Conservation (phyloP, 2,113 vertebrate species). For the Castor canadensis region DNA sequence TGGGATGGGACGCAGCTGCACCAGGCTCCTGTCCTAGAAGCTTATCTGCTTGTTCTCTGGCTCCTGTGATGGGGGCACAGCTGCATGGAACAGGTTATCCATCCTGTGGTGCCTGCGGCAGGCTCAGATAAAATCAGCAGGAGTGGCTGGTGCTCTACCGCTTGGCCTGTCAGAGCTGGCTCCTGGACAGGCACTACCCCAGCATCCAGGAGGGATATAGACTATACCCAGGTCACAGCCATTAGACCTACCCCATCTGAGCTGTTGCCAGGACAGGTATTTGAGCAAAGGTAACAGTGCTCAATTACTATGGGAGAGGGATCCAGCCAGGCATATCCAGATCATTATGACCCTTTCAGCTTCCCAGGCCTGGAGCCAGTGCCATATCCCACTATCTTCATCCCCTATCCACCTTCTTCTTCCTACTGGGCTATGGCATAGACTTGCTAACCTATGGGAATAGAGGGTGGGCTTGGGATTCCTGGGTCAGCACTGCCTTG, state of each 20-base stretch:
- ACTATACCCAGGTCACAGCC: conserved; percentile 5
- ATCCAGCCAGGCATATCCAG: not conserved
- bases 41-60: conserved; percentile 17
- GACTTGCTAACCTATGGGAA: not conserved
- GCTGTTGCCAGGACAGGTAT: conserved; percentile 44
- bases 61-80: not conserved
- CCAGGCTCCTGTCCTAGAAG: not conserved
- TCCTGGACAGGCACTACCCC: not conserved
- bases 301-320: not conserved
- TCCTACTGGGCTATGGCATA: not conserved
- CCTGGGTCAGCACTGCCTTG: not conserved
- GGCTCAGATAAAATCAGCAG: conserved; percentile 66
- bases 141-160: conserved; percentile 13
- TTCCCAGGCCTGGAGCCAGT: not conserved
- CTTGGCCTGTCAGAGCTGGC: conserved; percentile 55
- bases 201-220: conserved; percentile 1
- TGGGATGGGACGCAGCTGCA: not conserved
- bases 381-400: not conserved
- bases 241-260: not conserved
- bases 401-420: not conserved
- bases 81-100: conserved; percentile 58
- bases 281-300: not conserved
- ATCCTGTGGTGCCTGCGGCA: not conserved
- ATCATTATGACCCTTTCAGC: not conserved
- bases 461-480: not conserved